Evolutionary conservation across 1,140 invertebrate genomes (phyloP), one percentile per base, ranked within the genome.

Genomic region (Drosophila malerkotliana): DNA sequence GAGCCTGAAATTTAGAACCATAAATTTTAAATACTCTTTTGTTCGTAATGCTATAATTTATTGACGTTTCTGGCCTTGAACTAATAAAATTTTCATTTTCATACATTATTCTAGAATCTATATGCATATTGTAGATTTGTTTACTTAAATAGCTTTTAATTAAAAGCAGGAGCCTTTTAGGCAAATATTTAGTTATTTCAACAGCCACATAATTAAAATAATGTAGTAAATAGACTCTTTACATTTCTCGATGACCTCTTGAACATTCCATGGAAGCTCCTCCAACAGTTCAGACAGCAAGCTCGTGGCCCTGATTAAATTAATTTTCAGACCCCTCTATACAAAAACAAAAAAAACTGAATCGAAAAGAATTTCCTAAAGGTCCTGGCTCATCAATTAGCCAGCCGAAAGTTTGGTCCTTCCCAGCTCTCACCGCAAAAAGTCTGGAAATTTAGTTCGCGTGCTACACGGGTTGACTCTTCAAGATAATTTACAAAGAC

Each of bases 371-470:
- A 69, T 32, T 69, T 24, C n/a, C 28, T 32, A 52, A 57, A 57
- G 66, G 66, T 49, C 66, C 26, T 32, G 54, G 28, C 58, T 45
- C 41, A 51, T 59, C 63, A 78, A 81, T 87, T 87, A 87, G 64
- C 60, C 41, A 51, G 7, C 3, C 34, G 18, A 59, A 78, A 75
- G 69, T 79, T 82, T 57, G 14, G 8, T 12, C 10, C 41, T 7
- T 37, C 34, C 41, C 26, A 60, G 58, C 37, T 57, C 60, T 41
- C 57, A 49, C 49, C 58, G 26, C 39, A 28, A 12, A n/a, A 57
- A 21, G 54, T 30, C 67, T 44, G 52, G 47, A 74, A 73, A 49
- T 77, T 81, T 48, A 44, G 52, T 74, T 77, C 44, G 68, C 68
- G 67, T 80, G 77, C 60, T 45, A 49, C 59, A 52, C 49, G 54